Evolutionary conservation across 2,797 vertebrate genomes (phyloP).

Genomic region (Sebastes nivosus): DNA sequence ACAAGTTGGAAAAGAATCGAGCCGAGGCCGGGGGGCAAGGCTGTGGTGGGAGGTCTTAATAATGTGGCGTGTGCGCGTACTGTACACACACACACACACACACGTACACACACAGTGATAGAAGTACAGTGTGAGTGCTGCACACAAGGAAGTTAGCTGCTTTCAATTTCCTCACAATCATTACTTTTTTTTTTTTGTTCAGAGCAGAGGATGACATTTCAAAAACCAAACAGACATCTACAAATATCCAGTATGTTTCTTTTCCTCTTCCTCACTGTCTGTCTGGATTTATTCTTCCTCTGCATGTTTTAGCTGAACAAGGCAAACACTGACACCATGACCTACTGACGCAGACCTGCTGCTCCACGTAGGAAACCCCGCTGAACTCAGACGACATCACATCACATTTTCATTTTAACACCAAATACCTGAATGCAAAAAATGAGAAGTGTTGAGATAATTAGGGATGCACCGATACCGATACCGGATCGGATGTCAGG

Average conservation of each 20-base stretch:
- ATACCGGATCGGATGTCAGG: too few species aligned
- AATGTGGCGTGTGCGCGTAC: background rate
- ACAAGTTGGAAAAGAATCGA: conserved; percentile 33
- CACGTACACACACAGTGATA: background rate
- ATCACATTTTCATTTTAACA: conserved; percentile 12
- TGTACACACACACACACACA: background rate
- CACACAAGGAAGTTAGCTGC: background rate
- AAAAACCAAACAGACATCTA: conserved; percentile 24
- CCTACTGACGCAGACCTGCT: conserved; percentile 52
- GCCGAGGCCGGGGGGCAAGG: conserved; percentile 19
- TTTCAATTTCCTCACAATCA: background rate
- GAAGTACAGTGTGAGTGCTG: background rate
- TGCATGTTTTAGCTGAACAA: conserved; percentile 44
- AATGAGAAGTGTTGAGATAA: background rate
- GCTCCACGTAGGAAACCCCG: conserved; percentile 35
- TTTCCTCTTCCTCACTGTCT: conserved; percentile 1
- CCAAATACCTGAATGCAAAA: background rate
- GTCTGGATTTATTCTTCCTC: conserved; percentile 4
- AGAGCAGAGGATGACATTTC: conserved; percentile 3
- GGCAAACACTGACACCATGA: conserved; percentile 45
- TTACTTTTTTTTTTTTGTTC: background rate
- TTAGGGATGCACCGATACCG: too few species aligned
- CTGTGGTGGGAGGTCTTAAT: conserved; percentile 43
- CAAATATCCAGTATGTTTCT: background rate
- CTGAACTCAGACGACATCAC: conserved; percentile 27